Evolutionary conservation across 2,113 vertebrate genomes (phyloP), one percentile per base, ranked within the genome.

Genomic region (Myrmophylax atrothorax): DNA sequence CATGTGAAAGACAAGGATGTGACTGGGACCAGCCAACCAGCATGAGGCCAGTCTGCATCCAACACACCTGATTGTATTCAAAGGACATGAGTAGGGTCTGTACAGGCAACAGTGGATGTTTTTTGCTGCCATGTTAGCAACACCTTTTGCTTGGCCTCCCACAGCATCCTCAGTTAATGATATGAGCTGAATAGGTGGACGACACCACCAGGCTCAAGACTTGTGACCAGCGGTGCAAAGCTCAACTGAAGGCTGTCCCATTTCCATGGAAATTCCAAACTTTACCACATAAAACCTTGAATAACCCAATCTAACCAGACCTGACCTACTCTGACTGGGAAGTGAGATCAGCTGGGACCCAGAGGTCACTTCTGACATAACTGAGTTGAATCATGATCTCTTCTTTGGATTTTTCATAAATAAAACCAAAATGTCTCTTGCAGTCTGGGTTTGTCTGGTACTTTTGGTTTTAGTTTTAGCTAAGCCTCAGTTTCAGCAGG

Each of bases 111-210:
- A 42, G 10, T 0, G 3, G 16, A 15, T 56, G 9, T 25, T 60
- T 28, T 12, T 50, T 31, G 55, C 3, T 15, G 11, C 2, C 0
- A 0, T 60, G 66, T 60, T 25, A 76, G 23, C 33, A 90, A 63
- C 38, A 59, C 10, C 18, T 56, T 86, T 60, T 7, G 1, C 24
- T 76, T 64, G 7, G 17, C 69, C 26, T 76, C 16, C 18, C 0
- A 0, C 4, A 18, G 53, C n/a, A 86, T 42, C n/a, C 37, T 84
- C 42, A 28, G 28, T 38, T 37, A 35, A 17, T 25, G 20, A 59
- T 20, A 78, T 0, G 1, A 42, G 13, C 4, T 17, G 11, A 77
- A 2, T 50, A 78, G 69, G 14, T 7, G 18, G 25, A 52, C 38
- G 82, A 2, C 6, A 75, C 23, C 15, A 81, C 6, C 7, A 66